Evolutionary conservation across 2,113 vertebrate species (phyloP).

Genomic region (Numenius arquata): DNA sequence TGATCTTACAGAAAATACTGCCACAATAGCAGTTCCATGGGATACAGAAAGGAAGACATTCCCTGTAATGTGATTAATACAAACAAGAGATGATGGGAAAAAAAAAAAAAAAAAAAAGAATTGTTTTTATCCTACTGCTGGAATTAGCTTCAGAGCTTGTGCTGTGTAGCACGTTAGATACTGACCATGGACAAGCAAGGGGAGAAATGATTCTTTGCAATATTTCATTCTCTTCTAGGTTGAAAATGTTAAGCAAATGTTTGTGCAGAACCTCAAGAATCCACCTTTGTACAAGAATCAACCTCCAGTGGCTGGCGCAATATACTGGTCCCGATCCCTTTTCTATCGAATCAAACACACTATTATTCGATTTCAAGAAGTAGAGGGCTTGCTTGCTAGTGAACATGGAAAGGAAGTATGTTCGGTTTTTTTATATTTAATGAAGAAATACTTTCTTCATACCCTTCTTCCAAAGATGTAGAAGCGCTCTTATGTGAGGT

Average conservation of each 20-base stretch:
- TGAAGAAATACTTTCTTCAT: neutral
- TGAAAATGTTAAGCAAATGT: constrained; percentile 76
- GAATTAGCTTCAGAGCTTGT: neutral
- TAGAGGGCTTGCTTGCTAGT: constrained; percentile 76
- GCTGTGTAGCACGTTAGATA: neutral
- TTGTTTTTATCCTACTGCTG: neutral
- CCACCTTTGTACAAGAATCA: constrained; percentile 83
- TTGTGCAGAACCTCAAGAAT: constrained; percentile 74
- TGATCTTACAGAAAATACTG: neutral
- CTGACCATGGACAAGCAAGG: neutral
- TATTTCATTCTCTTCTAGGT: constrained; percentile 73
- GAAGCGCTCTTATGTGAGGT: neutral
- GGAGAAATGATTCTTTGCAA: neutral
- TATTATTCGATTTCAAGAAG: constrained; percentile 82
- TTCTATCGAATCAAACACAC: constrained; percentile 79
- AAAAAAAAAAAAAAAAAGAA: neutral
- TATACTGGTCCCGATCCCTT: constrained; percentile 85
- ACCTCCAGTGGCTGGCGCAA: constrained; percentile 86
- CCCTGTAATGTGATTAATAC: neutral
- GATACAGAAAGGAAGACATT: neutral
- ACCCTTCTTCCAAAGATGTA: neutral
- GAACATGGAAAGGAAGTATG: constrained; percentile 77
- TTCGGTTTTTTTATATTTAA: neutral
- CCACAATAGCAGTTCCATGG: neutral
- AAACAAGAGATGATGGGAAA: neutral